phyloP scores from a whole-genome alignment of 2,888 invertebrate genomes.

The Drosophila lutescens region DNA sequence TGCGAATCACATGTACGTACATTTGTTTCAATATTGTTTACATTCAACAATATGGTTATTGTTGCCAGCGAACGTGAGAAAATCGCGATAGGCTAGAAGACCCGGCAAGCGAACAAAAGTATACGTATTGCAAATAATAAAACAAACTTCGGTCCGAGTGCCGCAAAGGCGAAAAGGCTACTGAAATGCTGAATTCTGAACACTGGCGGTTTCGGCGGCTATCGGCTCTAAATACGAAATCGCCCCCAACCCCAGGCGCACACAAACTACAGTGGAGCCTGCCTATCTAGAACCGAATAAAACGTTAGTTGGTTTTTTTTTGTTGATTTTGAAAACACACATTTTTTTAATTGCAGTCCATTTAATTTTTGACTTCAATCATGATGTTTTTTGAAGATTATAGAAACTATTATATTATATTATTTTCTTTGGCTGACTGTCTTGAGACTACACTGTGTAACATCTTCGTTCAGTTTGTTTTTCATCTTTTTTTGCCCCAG shows the following conservation, averaged over 20 bases:
- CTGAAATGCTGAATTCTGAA: constrained; percentile 36
- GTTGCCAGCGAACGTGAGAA: constrained; percentile 33
- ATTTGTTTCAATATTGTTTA: constrained; percentile 44
- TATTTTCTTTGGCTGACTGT: too few species aligned
- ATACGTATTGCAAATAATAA: constrained; percentile 16
- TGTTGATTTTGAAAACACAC: not conserved
- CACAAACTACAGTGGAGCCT: constrained; percentile 3
- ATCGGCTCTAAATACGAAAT: constrained; percentile 42
- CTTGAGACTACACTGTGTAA: not conserved
- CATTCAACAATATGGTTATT: constrained; percentile 36
- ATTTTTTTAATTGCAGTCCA: not conserved
- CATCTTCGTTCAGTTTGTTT: not conserved
- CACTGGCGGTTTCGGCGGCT: constrained; percentile 50
- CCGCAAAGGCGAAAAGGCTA: constrained; percentile 57
- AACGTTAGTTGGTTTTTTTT: too few species aligned
- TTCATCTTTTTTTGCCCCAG: not conserved
- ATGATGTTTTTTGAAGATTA: not conserved
- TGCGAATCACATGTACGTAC: constrained; percentile 29
- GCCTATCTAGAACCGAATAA: not conserved
- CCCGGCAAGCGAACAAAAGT: constrained; percentile 29
- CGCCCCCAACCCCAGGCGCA: constrained; percentile 11
- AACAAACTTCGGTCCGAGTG: constrained; percentile 53
- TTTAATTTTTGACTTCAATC: not conserved
- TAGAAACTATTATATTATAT: not conserved
- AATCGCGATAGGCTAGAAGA: constrained; percentile 22